Base-by-base conservation (phyloP, 2,888 invertebrate species). In the Ophonus ardosiacus region DNA sequence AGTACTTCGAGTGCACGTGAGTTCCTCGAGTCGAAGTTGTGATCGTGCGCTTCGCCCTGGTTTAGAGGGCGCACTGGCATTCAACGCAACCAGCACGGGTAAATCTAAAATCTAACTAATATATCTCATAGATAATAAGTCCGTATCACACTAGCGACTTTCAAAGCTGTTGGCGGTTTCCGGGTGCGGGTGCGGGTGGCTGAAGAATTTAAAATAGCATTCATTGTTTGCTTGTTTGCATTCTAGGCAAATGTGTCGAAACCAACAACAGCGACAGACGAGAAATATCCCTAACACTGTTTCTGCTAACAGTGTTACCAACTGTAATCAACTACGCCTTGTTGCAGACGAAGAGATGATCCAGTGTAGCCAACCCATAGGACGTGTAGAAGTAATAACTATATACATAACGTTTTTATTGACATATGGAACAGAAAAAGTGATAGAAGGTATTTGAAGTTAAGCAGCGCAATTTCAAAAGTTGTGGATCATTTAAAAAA, bases 11-110 rank as follows among this genome's bases (percentile, higher is more conserved):
- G 92, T 94, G 65, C 92, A 93, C 84, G 93, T 95, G 87, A 93
- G 94, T 31, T 93, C 94, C 56, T 94, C 94, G 61, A 92, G 94
- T 4, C 93, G 93, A 90, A 94, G 93, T 90, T 95, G 95, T 91
- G 93, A 94, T 89, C 92, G 95, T 18, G 90, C 88, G 88, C 90
- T 93, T 76, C 90, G 90, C 87, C 91, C 93, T 24, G 93, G 93
- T 68, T 89, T 92, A 81, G 93, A 92, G 17, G 93, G 93, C 40
- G 92, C 93, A 89, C 92, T 95, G 85, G 93, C 95, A 87, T 95
- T 96, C 90, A 95, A 95, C 89, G 95, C 96, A 85, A 94, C 94
- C 87, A 94, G 93, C 89, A 93, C 93, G 88, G 96, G 96, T 96
- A 91, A 92, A 10, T 0, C 13, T 8, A 7, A 40, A 7, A 40